Evolutionary conservation across 1,140 invertebrate species (phyloP).

Genomic region (Arion vulgaris): DNA sequence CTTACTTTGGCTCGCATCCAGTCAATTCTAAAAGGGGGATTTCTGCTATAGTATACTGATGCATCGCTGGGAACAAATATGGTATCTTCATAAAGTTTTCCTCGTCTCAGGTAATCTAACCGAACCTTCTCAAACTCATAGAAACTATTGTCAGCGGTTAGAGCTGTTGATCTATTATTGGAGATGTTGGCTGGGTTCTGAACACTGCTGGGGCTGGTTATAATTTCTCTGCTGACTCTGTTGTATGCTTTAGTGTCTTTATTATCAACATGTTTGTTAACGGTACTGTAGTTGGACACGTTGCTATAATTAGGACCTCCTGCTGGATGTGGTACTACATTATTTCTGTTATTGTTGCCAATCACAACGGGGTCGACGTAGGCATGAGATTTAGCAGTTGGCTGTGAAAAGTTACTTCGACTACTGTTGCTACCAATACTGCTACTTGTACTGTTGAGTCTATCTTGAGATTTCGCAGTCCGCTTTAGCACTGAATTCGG

Average conservation of each 20-base stretch:
- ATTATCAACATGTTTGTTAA: neutral
- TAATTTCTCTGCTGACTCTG: conserved; percentile 1
- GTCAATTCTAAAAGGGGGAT: conserved; percentile 73
- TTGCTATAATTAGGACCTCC: conserved; percentile 27
- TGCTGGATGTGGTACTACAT: neutral
- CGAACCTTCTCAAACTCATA: conserved; percentile 55
- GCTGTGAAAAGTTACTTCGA: neutral
- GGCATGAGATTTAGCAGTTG: neutral
- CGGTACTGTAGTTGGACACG: neutral
- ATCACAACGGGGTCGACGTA: neutral
- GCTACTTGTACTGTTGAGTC: conserved; percentile 37
- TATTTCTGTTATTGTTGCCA: neutral
- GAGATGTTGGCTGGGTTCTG: neutral
- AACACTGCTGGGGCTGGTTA: neutral
- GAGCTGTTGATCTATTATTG: neutral
- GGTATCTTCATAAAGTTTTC: conserved; percentile 79
- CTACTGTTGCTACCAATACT: neutral
- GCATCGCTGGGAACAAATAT: conserved; percentile 78
- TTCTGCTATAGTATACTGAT: conserved; percentile 76
- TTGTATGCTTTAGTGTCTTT: neutral
- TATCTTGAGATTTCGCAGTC: conserved; percentile 30
- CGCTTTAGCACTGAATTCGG: conserved; percentile 21
- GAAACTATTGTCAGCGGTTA: conserved; percentile 25
- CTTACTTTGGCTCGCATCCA: conserved; percentile 74
- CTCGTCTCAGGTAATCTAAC: conserved; percentile 72